Conservation (phyloP, 23 tunicate genomes). For the Ascidia mentula region DNA sequence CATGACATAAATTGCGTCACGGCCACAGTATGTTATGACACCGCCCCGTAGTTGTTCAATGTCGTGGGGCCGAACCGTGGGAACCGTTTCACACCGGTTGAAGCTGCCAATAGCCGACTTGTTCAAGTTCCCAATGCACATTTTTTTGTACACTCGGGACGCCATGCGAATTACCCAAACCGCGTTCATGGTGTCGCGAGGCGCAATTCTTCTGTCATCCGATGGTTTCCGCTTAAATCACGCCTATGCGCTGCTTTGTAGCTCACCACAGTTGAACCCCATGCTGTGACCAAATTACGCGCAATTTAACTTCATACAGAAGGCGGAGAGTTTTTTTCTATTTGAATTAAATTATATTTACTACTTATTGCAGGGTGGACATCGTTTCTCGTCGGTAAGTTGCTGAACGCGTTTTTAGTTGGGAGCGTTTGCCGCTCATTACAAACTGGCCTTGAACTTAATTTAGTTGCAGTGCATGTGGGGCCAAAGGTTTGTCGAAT, state of each 20-base stretch:
- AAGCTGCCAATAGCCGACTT: not conserved
- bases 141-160: not conserved
- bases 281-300: no score
- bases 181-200: not conserved
- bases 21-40: not conserved
- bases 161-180: not conserved
- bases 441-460: not conserved
- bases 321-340: no score
- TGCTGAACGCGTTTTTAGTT: no score
- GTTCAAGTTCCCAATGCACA: not conserved
- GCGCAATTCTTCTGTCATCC: slow-evolving; percentile 2
- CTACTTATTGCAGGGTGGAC: not conserved
- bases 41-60: not conserved
- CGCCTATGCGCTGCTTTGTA: no score
- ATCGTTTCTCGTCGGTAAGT: not conserved
- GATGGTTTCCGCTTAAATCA: slow-evolving; percentile 6
- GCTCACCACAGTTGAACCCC: no score
- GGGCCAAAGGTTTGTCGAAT: not conserved
- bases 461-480: not conserved
- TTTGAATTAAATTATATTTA: not conserved
- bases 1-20: slow-evolving; percentile 1
- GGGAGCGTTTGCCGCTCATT: no score
- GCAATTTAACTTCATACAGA: no score
- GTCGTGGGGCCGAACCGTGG: not conserved
- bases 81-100: not conserved